Conservation (phyloP, 2,113 vertebrate genomes). For the Sorex fumeus region DNA sequence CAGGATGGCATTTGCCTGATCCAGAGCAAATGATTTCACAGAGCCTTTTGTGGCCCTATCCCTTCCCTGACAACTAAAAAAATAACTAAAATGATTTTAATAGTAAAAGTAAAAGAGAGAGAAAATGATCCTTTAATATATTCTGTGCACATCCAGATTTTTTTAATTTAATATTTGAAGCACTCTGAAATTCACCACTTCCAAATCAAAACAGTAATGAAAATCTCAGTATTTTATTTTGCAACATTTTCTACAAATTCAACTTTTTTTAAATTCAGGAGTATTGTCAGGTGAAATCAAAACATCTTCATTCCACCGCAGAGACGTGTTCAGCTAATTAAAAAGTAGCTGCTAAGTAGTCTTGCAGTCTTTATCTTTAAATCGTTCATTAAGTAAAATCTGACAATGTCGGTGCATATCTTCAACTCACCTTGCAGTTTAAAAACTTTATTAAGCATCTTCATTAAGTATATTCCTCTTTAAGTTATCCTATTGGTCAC, state of each 20-base stretch:
- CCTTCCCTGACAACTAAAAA: too few relatives aligned
- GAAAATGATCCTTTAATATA: too few relatives aligned
- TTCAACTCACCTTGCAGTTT: not conserved
- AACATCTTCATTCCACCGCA: not conserved
- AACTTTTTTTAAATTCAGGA: not conserved
- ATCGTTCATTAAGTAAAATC: not conserved
- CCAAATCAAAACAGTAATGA: not conserved
- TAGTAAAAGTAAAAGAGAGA: too few relatives aligned
- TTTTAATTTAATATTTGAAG: too few relatives aligned
- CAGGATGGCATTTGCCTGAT: too few relatives aligned
- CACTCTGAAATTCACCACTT: not conserved
- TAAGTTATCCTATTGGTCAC: not conserved
- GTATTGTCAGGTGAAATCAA: not conserved
- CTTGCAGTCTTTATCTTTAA: not conserved
- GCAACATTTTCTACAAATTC: not conserved
- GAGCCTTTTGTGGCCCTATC: too few relatives aligned
- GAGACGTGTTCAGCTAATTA: not conserved
- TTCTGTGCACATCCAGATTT: too few relatives aligned
- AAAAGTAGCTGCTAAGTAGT: not conserved
- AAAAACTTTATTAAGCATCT: not conserved
- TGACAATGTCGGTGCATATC: not conserved
- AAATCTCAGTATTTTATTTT: conserved; percentile 10
- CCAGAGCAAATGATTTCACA: too few relatives aligned
- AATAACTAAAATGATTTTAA: too few relatives aligned
- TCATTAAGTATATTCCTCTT: not conserved